Base-by-base conservation (phyloP, 1,140 invertebrate genomes). In the Drosophila nasuta region DNA sequence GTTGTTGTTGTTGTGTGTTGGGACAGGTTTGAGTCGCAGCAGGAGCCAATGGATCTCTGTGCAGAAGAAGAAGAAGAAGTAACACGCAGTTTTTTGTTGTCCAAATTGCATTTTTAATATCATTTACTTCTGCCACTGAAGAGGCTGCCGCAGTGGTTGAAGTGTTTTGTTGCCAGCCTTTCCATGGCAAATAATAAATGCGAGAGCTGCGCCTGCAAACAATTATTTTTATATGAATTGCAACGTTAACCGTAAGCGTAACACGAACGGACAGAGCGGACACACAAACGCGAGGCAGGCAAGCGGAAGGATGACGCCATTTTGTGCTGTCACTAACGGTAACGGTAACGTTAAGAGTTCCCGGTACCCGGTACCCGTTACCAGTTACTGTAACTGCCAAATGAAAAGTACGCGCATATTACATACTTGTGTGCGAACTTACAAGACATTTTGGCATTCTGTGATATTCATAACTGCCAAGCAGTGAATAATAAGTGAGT, bases 91-190 rank as follows among this genome's bases (percentile, higher is more conserved):
- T 51, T 11, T 51, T 69, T 79, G 68, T 82, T 89, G 80, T 43
- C 51, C 66, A 83, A 80, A 87, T 89, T 87, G 83, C 83, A 80
- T 83, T 89, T 87, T 87, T 87, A 87, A 87, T 87, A 87, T 87
- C 77, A 67, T 66, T 71, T 63, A 59, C 43, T 11, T 43, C 43
- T 25, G 20, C 20, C 20, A 20, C 33, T 56, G 10, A 51, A n/a
- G 58, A 10, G 38, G 46, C 45, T 10, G 52, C 30, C 41, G 41
- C 38, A 6, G 48, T 15, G 43, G 51, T 28, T 33, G 51, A 54
- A 54, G 28, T 11, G n/a, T 60, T 72, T 54, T 64, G 73, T 60
- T 66, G 76, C 28, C 59, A 51, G 17, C 62, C 63, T 69, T 77
- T 77, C 85, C 81, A 71, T 79, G 79, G 69, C 65, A 41, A 48